Evolutionary conservation across 2,113 vertebrate genomes (phyloP), one percentile per base, ranked within the genome.

Genomic region (Saccopteryx bilineata): DNA sequence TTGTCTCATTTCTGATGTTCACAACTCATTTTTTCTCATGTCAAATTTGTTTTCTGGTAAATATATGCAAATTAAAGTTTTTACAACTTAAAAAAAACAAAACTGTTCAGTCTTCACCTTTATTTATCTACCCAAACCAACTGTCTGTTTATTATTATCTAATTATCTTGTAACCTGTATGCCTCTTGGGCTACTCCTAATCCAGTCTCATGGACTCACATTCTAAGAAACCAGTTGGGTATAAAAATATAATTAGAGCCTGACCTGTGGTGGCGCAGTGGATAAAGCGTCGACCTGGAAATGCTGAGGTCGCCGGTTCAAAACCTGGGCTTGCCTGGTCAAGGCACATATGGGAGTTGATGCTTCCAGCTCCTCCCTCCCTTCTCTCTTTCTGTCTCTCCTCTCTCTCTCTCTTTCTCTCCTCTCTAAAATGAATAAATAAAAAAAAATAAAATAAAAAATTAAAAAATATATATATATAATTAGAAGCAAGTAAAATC

Each of bases 181-280:
- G 33, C 54, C 74, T 92, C 54, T 65, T 54, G 31, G 9, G 23
- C 33, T 85, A 66, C 24, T 82, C 72, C 39, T 63, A 88, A 72
- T 65, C 61, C 28, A 82, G 7, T 68, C 39, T 84, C 26, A 15
- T 28, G 10, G 56, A 72, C 18, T 76, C 72, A 92, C 4, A 94
- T 69, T 94, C 61, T 93, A 63, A 68, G 28, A 75, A 96, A 87
- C 46, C 58, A 50, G 11, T 17, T 71, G n/a, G 65, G 46, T 23
- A 87, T 93, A 69, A 85, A 96, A 80, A 76, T 81, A 60, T 92
- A 91, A 96, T 83, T 90, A 85, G 61, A 92, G n/a, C n/a, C n/a
- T n/a, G n/a, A n/a, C n/a, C n/a, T n/a, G n/a, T n/a, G n/a, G n/a
- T n/a, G n/a, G n/a, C n/a, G n/a, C n/a, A n/a, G n/a, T n/a, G n/a